Percentiles rank a stretch among this genome's conserved stretches.
Evolutionary conservation across 1,140 invertebrate genomes (phyloP).

Genomic region (Melitaea cinxia): DNA sequence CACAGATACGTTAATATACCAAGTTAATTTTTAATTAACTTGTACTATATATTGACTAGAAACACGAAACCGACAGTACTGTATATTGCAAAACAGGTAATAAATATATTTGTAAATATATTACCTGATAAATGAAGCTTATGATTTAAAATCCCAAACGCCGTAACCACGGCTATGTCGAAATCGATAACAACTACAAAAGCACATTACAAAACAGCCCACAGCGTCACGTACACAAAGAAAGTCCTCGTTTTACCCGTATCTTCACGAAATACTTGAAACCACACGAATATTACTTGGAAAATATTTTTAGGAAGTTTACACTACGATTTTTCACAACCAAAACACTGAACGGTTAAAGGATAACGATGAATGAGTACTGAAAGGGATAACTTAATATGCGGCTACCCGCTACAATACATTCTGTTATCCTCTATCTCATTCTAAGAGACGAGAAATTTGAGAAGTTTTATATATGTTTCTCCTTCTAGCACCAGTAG

Average conservation of each 20-base stretch:
- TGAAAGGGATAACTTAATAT: conserved; percentile 18
- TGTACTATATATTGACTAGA: no score
- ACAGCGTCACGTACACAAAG: not conserved
- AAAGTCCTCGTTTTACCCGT: conserved; percentile 12
- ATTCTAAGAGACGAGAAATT: conserved; percentile 11
- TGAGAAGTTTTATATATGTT: not conserved
- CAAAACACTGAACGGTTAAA: conserved; percentile 36
- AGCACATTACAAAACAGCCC: not conserved
- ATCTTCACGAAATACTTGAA: conserved; percentile 11
- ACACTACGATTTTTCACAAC: conserved; percentile 31
- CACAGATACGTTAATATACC: no score
- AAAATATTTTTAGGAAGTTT: conserved; percentile 13
- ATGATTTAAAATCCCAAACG: not conserved
- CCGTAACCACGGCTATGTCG: not conserved
- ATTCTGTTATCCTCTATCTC: conserved; percentile 27
- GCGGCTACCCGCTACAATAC: not conserved
- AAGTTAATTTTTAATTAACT: no score
- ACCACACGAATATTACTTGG: conserved; percentile 9
- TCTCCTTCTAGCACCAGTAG: not conserved
- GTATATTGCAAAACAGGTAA: no score
- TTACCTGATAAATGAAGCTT: not conserved
- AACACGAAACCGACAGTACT: no score
- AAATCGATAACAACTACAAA: conserved; percentile 27
- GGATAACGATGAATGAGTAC: conserved; percentile 11
- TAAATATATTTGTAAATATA: no score